These are phyloP conservation scores for Zosterops pallidus DNA, from an alignment of 2,113 vertebrate genomes.

Conservation along the genomic window DNA sequence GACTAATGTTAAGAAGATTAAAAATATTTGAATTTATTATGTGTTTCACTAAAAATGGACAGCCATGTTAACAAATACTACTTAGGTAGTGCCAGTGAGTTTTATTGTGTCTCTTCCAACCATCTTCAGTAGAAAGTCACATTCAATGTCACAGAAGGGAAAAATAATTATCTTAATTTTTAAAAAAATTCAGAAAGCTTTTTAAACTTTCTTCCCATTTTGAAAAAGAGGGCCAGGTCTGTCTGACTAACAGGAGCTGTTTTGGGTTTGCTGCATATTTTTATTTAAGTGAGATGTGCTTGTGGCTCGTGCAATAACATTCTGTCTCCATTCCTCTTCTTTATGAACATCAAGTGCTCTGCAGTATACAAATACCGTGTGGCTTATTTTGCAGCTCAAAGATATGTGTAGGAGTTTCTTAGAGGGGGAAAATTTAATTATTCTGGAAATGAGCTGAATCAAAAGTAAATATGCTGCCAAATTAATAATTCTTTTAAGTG, in stretches of 20 bases:
- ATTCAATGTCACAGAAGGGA: neutral
- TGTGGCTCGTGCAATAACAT: neutral
- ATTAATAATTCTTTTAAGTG: neutral
- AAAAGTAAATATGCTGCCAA: neutral
- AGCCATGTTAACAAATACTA: neutral
- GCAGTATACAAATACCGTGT: neutral
- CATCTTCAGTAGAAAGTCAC: neutral
- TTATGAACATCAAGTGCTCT: neutral
- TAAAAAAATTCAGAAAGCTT: neutral
- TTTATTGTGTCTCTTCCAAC: neutral
- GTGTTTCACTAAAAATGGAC: neutral
- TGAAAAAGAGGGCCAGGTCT: neutral
- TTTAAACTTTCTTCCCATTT: neutral
- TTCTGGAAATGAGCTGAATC: neutral
- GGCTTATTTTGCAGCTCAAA: neutral
- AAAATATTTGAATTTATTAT: neutral
- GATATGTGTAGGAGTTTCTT: neutral
- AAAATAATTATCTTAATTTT: neutral
- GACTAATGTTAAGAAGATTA: constrained; percentile 16
- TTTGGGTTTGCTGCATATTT: neutral
- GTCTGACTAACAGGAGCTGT: neutral
- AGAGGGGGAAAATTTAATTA: neutral
- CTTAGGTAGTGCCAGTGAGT: neutral
- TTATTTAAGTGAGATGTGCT: neutral
- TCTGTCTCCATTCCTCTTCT: neutral